These are phyloP conservation scores for Paraescarpia echinospica DNA, from an alignment of 1,140 invertebrate species.

Conservation along the genomic window DNA sequence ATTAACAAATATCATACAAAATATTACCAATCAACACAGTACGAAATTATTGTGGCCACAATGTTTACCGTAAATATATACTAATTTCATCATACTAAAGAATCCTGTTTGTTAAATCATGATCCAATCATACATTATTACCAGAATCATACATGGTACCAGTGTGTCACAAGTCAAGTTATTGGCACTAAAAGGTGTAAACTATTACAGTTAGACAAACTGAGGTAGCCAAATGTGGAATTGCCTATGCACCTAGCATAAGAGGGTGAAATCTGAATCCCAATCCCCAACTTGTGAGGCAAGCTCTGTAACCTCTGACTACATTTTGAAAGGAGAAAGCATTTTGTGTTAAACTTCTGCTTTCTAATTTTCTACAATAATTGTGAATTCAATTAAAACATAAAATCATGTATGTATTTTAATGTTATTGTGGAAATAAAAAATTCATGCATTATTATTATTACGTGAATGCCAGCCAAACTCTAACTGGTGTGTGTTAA, in stretches of 20 bases:
- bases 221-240: background rate
- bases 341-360: no score
- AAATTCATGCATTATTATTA: no score
- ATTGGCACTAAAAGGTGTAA: background rate
- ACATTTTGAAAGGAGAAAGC: no score
- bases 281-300: no score
- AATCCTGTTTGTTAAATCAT: background rate
- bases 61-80: no score
- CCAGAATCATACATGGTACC: background rate
- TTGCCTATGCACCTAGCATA: background rate
- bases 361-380: no score
- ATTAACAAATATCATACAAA: background rate
- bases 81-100: background rate
- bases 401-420: no score
- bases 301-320: no score
- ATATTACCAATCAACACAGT: background rate
- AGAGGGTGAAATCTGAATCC: background rate
- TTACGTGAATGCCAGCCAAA: background rate
- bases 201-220: background rate
- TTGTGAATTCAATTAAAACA: no score
- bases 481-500: background rate
- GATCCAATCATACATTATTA: background rate
- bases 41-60: no score
- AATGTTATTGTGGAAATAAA: no score
- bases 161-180: background rate